phyloP scores from a whole-genome alignment of 2,797 vertebrate genomes.

The Myotis vivesi region DNA sequence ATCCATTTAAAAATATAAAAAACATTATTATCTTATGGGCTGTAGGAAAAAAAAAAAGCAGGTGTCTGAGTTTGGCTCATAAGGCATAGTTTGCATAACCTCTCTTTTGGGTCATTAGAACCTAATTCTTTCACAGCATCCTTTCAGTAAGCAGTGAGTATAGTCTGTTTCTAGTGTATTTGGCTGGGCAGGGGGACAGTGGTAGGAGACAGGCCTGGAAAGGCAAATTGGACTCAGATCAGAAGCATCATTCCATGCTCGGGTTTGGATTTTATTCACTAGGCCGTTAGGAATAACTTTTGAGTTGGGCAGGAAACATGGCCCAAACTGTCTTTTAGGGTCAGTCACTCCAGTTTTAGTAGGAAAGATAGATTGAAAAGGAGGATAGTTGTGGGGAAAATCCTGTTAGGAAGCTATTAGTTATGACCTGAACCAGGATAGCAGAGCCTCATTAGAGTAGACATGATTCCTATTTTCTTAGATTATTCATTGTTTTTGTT shows the following conservation, averaged over 20 bases:
- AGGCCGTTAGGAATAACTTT: neutral
- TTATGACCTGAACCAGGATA: neutral
- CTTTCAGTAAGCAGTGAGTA: neutral
- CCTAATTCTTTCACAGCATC: neutral
- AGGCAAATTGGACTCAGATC: neutral
- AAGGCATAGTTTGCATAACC: neutral
- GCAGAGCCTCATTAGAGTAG: neutral
- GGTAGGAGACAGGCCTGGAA: neutral
- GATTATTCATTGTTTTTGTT: neutral
- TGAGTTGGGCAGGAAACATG: neutral
- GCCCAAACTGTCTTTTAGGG: neutral
- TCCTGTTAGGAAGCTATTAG: neutral
- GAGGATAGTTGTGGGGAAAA: neutral
- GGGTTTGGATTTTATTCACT: neutral
- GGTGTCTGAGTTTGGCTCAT: neutral
- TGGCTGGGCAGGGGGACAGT: neutral
- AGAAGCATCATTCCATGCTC: neutral
- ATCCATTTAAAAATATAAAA: neutral
- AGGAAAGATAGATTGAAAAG: neutral
- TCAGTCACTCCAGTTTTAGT: neutral
- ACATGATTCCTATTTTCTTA: neutral
- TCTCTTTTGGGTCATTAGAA: neutral
- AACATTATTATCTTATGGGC: neutral
- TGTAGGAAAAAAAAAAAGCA: neutral
- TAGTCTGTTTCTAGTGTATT: neutral